A percentile compares a stretch with the other conserved stretches of the same genome.
Evolutionary conservation across 2,888 invertebrate genomes (phyloP).

Genomic region (Lottia gigantea): DNA sequence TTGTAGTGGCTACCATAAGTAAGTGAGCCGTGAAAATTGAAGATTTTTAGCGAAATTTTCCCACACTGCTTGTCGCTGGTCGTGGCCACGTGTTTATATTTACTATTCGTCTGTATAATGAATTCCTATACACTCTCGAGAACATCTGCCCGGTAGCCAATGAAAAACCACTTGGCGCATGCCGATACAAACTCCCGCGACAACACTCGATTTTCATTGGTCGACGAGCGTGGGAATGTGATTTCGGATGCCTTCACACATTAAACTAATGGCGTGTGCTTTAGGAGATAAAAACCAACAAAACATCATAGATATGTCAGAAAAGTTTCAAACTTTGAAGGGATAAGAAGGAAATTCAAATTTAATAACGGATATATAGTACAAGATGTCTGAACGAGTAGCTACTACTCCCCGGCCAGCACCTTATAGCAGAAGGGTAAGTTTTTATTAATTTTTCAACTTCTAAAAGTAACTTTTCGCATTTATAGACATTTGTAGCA

Average conservation of each 20-base stretch:
- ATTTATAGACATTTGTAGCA: too few relatives aligned
- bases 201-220: background rate
- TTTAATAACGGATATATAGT: too few relatives aligned
- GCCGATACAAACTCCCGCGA: slow-evolving; percentile 22
- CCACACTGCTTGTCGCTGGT: background rate
- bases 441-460: background rate
- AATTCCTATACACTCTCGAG: background rate
- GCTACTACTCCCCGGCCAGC: background rate
- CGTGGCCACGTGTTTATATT: slow-evolving; percentile 2
- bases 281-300: background rate
- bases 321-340: too few relatives aligned
- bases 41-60: background rate
- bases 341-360: too few relatives aligned
- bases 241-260: background rate
- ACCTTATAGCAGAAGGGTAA: slow-evolving; percentile 1
- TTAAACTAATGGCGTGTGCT: slow-evolving; percentile 4
- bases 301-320: too few relatives aligned
- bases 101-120: background rate
- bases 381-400: background rate
- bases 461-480: background rate
- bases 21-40: slow-evolving; percentile 1
- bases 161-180: slow-evolving; percentile 19
- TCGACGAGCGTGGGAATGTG: slow-evolving; percentile 1
- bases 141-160: slow-evolving; percentile 23
- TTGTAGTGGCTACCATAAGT: slow-evolving; percentile 1